Percentiles rank a stretch among this genome's conserved stretches.
These are phyloP conservation scores for Drosophila tanythrix DNA, from an alignment of 2,888 invertebrate species.

Conservation along the genomic window DNA sequence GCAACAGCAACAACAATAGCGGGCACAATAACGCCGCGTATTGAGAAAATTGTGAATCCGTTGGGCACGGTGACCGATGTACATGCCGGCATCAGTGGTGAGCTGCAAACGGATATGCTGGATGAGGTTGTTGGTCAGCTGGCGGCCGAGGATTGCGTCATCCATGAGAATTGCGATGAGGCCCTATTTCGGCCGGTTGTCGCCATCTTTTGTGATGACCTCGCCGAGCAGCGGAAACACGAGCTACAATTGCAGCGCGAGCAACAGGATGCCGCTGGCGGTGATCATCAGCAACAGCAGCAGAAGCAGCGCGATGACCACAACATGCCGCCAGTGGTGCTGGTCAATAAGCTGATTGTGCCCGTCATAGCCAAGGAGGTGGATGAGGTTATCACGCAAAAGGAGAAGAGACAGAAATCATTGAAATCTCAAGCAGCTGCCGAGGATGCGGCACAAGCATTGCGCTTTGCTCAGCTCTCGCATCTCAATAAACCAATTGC, in stretches of 20 bases:
- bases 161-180: conserved; percentile 89
- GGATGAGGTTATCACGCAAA: conserved; percentile 78
- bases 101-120: conserved; percentile 79
- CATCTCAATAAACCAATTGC: conserved; percentile 55
- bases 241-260: conserved; percentile 51
- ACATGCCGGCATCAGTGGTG: conserved; percentile 78
- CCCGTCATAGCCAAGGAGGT: conserved; percentile 84
- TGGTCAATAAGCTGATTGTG: conserved; percentile 83
- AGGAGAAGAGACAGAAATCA: conserved; percentile 69
- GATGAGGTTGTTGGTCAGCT: conserved; percentile 82
- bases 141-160: conserved; percentile 82
- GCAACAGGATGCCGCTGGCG: conserved; percentile 10
- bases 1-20: conserved; percentile 27
- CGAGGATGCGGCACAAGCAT: conserved; percentile 53
- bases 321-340: conserved; percentile 77
- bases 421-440: conserved; percentile 57
- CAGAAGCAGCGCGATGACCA: conserved; percentile 23
- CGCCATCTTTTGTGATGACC: conserved; percentile 83
- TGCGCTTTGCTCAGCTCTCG: conserved; percentile 62
- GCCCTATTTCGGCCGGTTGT: conserved; percentile 89
- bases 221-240: conserved; percentile 63
- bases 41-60: conserved; percentile 89
- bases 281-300: not conserved
- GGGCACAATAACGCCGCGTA: conserved; percentile 23
- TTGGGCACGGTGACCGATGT: conserved; percentile 89